Evolutionary conservation across 2,888 invertebrate species (phyloP).

Genomic region (Drosophila neoperkinsi): DNA sequence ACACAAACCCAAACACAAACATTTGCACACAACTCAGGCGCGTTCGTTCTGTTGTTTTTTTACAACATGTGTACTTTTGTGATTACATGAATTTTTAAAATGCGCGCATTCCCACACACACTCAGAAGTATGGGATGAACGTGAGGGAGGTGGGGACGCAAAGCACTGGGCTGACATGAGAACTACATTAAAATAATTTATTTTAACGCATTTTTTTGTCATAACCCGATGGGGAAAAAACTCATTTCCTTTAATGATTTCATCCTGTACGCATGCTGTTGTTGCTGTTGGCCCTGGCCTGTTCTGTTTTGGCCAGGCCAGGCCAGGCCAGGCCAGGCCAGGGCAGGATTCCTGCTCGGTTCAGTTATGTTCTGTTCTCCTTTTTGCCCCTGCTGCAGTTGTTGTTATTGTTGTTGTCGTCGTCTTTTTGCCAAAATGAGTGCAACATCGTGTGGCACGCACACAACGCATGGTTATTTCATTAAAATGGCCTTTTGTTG

Average conservation of each 20-base stretch:
- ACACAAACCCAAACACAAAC: constrained; percentile 50
- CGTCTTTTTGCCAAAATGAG: constrained; percentile 43
- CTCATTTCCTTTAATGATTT: constrained; percentile 82
- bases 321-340: constrained; percentile 20
- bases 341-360: constrained; percentile 22
- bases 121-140: neutral
- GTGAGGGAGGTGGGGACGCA: constrained; percentile 5
- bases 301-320: constrained; percentile 19
- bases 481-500: constrained; percentile 81
- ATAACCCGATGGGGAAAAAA: constrained; percentile 79
- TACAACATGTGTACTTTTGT: constrained; percentile 81
- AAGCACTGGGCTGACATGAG: constrained; percentile 76
- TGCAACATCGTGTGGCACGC: constrained; percentile 64
- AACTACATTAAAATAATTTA: constrained; percentile 84
- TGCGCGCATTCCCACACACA: constrained; percentile 57
- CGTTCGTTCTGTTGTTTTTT: constrained; percentile 52
- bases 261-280: constrained; percentile 69
- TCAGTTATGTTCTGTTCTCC: constrained; percentile 31
- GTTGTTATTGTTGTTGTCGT: neutral
- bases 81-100: constrained; percentile 82
- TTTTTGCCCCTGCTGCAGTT: constrained; percentile 38
- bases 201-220: constrained; percentile 82
- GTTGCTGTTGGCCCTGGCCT: constrained; percentile 31
- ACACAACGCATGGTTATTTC: constrained; percentile 74
- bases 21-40: constrained; percentile 71